Evolutionary conservation across 1,140 invertebrate species (phyloP).

Genomic region (Hylaeus volcanicus): DNA sequence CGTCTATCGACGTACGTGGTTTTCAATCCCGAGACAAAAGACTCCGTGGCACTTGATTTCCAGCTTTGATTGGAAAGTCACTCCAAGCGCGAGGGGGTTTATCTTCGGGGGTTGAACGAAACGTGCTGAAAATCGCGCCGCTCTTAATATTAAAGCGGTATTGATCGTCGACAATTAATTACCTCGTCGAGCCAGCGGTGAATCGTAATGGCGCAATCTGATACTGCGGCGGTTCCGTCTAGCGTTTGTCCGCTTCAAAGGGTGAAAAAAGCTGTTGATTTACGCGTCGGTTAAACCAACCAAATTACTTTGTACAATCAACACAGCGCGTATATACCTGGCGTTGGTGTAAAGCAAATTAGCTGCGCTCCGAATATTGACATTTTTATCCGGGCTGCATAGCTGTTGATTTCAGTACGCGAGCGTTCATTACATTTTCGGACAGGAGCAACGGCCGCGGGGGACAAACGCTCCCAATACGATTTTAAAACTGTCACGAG

Average conservation of each 20-base stretch:
- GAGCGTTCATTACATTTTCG: slow-evolving; percentile 51
- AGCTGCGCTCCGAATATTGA: slow-evolving; percentile 60
- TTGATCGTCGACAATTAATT: slow-evolving; percentile 66
- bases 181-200: slow-evolving; percentile 42
- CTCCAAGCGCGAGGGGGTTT: slow-evolving; percentile 21
- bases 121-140: slow-evolving; percentile 46
- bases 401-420: slow-evolving; percentile 58
- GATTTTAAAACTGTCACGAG: slow-evolving; percentile 40
- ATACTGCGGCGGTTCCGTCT: slow-evolving; percentile 46
- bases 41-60: no score
- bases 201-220: slow-evolving; percentile 59
- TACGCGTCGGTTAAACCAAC: slow-evolving; percentile 65
- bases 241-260: slow-evolving; percentile 52
- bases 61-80: no score
- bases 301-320: slow-evolving; percentile 68
- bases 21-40: no score
- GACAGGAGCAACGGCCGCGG: background rate
- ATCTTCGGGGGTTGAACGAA: slow-evolving; percentile 30
- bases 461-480: slow-evolving; percentile 14
- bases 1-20: no score
- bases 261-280: slow-evolving; percentile 61
- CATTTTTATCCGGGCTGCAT: slow-evolving; percentile 62
- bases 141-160: slow-evolving; percentile 66
- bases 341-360: slow-evolving; percentile 61
- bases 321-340: slow-evolving; percentile 38